Conservation (phyloP, 2,113 vertebrate species). For the Charadrius vociferus region DNA sequence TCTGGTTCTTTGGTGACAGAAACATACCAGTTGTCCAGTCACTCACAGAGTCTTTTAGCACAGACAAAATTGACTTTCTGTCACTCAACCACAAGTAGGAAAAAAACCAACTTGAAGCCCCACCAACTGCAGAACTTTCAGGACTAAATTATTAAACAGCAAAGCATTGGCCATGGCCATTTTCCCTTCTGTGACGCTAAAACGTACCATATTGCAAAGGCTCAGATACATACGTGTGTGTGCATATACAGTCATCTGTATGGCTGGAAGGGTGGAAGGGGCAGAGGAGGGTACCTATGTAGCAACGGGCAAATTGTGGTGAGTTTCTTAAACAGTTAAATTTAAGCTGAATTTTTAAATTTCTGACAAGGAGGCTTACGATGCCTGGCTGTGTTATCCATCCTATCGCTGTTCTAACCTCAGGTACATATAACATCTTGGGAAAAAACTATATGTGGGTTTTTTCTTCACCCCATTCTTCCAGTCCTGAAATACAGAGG, state of each 20-base stretch:
- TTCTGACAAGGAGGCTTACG: neutral
- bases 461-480: too few species aligned
- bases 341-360: neutral
- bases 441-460: neutral
- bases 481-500: neutral
- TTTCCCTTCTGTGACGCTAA: neutral
- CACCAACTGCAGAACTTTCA: neutral
- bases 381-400: neutral
- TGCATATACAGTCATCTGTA: neutral
- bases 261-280: neutral
- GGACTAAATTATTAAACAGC: neutral
- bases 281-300: neutral
- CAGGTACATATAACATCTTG: neutral
- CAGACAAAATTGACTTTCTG: neutral
- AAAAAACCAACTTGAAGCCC: fast-evolving
- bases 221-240: too few species aligned
- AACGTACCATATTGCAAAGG: neutral
- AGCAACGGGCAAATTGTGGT: neutral
- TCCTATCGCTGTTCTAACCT: neutral
- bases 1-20: neutral
- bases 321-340: neutral
- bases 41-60: neutral
- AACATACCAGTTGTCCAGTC: neutral
- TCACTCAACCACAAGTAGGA: neutral
- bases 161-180: neutral